Evolutionary conservation across 2,797 vertebrate genomes (phyloP), one percentile per base, ranked within the genome.

Genomic region (Orientallactaga sibirica): DNA sequence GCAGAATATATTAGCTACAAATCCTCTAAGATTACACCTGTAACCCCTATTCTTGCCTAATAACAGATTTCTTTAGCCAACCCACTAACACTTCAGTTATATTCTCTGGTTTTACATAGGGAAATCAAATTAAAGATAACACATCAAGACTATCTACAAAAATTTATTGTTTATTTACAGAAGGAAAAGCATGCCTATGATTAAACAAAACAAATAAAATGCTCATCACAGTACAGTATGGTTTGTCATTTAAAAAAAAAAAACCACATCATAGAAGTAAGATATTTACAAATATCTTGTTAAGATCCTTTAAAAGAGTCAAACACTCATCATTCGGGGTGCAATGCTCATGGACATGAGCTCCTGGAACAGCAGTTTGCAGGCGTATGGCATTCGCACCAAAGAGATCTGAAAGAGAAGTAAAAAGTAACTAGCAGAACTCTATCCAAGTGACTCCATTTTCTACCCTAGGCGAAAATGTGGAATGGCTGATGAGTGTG

Each of bases 301-400:
- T 79, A 4, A 48, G 87, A 66, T 20, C 37, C 25, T 87, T 92
- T 73, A 85, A 93, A 95, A 76, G 62, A 94, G n/a, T 93, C 98
- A 99, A 94, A 98, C 98, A 91, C 99, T 99, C 99, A 99, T 99
- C 99, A 99, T 99, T 3, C 99, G 99, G 27, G 99, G 99, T 70
- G 99, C 99, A 27, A 99, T 99, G 94, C 99, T 99, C 99, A 99
- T 99, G 0, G 99, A 99, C 99, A 99, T 99, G 86, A 99, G 96
- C 95, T 99, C 99, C 97, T 99, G 99, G 98, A 99, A 99, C 43
- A 99, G 98, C 22, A 99, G 99, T 95, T 99, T 99, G 98, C 99
- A 99, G 62, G 99, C 99, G 0, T 99, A 99, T 0, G 99, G 99
- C 99, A 99, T 99, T 96, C 99, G 98, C 62, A 99, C 99, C 98